Percentiles rank a stretch among this genome's conserved stretches.
Evolutionary conservation across 92 coral and sea anemone genomes (phyloP).

Genomic region (Zoanthus gigantus): DNA sequence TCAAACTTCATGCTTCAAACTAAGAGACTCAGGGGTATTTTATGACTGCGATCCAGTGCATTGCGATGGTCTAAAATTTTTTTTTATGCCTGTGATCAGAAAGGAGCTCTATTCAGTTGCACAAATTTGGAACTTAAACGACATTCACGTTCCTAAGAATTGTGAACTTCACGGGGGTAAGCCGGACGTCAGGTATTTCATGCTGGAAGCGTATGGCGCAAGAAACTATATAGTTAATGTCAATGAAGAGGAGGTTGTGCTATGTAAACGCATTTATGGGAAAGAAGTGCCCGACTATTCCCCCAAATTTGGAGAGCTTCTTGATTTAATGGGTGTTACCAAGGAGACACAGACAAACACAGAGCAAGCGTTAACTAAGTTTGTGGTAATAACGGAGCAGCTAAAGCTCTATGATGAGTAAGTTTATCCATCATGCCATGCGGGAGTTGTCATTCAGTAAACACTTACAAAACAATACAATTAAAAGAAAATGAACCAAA

Average conservation of each 20-base stretch:
- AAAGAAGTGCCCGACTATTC: not conserved
- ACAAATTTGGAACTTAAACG: not conserved
- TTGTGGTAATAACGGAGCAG: not conserved
- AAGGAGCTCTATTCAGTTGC: slow-evolving; percentile 2
- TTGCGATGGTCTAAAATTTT: not conserved
- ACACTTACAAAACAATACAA: too few relatives aligned
- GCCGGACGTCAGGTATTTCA: slow-evolving; percentile 3
- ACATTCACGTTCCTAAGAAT: not conserved
- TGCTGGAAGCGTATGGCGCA: not conserved
- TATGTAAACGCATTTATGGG: slow-evolving; percentile 15
- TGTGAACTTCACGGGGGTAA: slow-evolving; percentile 3
- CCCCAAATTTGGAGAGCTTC: slow-evolving; percentile 2
- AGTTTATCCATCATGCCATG: too few relatives aligned
- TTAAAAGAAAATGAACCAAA: too few relatives aligned
- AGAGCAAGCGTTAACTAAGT: not conserved
- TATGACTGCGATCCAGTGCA: not conserved
- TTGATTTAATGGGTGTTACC: not conserved
- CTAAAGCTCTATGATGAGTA: not conserved
- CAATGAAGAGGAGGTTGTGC: slow-evolving; percentile 1
- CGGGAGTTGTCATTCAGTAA: too few relatives aligned
- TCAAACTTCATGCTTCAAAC: too few relatives aligned
- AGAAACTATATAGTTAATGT: slow-evolving; percentile 14
- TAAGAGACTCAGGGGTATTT: not conserved
- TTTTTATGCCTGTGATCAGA: not conserved
- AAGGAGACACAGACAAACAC: not conserved